Percentiles rank a stretch among this genome's conserved stretches.
phyloP scores from a whole-genome alignment of 2,888 invertebrate species.

The Drosophila buzzatii region DNA sequence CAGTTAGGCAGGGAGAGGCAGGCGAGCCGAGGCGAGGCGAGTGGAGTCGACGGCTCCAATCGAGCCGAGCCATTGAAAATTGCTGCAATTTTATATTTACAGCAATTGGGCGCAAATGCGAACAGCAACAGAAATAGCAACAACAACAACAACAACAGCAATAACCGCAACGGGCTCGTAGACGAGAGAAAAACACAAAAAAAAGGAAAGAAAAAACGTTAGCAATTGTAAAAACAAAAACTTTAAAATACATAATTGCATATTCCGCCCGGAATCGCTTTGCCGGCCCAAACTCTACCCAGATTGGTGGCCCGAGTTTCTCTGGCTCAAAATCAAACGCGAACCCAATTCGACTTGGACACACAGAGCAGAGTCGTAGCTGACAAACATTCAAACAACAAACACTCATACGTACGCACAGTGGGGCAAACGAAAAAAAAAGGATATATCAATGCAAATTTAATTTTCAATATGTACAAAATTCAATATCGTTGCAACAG shows the following conservation, averaged over 20 bases:
- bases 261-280: constrained; percentile 65
- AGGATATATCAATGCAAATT: background rate
- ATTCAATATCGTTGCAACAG: background rate
- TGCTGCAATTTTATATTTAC: constrained; percentile 81
- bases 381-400: constrained; percentile 73
- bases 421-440: constrained; percentile 29
- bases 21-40: background rate
- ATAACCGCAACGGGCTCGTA: constrained; percentile 33
- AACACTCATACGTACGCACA: constrained; percentile 77
- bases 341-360: constrained; percentile 53
- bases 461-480: no score
- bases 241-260: constrained; percentile 82
- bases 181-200: background rate
- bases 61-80: constrained; percentile 79
- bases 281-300: constrained; percentile 36
- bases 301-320: constrained; percentile 18
- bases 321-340: constrained; percentile 36
- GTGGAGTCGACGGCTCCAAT: constrained; percentile 74
- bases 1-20: constrained; percentile 13
- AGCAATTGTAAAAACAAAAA: constrained; percentile 77
- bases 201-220: constrained; percentile 24
- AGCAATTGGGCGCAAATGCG: constrained; percentile 79
- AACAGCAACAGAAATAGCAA: constrained; percentile 34
- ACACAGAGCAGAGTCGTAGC: constrained; percentile 48
- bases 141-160: constrained; percentile 26